These are phyloP conservation scores for Lasioglossum baleicum DNA, from an alignment of 1,140 invertebrate species.

Conservation along the genomic window DNA sequence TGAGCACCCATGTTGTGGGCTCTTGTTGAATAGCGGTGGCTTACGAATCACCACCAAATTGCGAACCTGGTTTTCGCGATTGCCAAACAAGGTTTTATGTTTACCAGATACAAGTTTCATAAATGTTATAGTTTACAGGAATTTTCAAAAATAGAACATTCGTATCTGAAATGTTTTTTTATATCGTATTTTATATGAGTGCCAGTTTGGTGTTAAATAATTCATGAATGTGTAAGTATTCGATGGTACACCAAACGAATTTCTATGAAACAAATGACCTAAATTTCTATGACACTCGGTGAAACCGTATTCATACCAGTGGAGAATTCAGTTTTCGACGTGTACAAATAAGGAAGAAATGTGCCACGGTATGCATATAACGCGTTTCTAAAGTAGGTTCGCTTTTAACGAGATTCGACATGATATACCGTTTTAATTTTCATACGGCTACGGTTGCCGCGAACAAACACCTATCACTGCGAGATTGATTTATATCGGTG, in stretches of 20 bases:
- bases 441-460: constrained; percentile 23
- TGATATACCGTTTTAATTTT: constrained; percentile 44
- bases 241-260: not conserved
- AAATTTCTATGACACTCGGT: not conserved
- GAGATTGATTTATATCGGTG: constrained; percentile 27
- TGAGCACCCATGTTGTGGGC: too few relatives aligned
- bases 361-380: not conserved
- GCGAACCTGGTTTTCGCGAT: too few relatives aligned
- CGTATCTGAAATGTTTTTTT: too few relatives aligned
- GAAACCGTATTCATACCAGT: not conserved
- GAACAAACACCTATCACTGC: constrained; percentile 19
- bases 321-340: not conserved
- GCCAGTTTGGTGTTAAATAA: not conserved
- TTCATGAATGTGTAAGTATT: not conserved
- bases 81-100: too few relatives aligned
- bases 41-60: too few relatives aligned
- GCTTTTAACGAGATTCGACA: constrained; percentile 14
- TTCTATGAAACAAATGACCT: constrained; percentile 7
- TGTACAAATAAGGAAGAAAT: not conserved
- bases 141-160: too few relatives aligned
- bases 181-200: too few relatives aligned
- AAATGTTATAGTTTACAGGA: too few relatives aligned
- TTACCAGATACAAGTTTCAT: too few relatives aligned
- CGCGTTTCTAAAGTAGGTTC: not conserved
- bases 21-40: too few relatives aligned